Evolutionary conservation across 2,113 vertebrate species (phyloP).

Genomic region (Brachyistius frenatus): DNA sequence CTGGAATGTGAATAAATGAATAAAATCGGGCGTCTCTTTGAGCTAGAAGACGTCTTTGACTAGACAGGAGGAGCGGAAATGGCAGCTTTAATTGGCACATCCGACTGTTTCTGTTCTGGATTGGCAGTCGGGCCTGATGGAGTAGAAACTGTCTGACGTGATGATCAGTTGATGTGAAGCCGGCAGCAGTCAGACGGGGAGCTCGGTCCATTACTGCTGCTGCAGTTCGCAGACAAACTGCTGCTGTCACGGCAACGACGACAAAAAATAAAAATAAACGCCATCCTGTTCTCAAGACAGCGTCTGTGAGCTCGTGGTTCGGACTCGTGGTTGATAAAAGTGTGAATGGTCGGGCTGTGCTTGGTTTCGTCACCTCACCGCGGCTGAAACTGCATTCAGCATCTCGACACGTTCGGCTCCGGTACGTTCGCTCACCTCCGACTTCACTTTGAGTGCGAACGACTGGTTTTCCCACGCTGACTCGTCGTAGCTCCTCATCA

Average conservation of each 20-base stretch:
- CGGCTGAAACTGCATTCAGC: not conserved
- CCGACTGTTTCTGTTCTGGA: conserved; percentile 48
- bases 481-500: too few relatives aligned
- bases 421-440: too few relatives aligned
- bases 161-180: conserved; percentile 32
- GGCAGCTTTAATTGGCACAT: conserved; percentile 61
- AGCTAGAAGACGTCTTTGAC: conserved; percentile 46
- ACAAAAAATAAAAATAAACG: conserved; percentile 24
- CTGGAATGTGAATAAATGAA: conserved; percentile 61
- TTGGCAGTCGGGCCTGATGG: conserved; percentile 49
- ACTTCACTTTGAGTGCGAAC: too few relatives aligned
- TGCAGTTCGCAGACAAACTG: conserved; percentile 39
- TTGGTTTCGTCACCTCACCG: conserved; percentile 2
- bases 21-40: conserved; percentile 37
- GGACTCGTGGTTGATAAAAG: conserved; percentile 21
- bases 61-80: conserved; percentile 4
- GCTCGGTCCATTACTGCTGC: conserved; percentile 49
- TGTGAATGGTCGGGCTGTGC: conserved; percentile 9
- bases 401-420: not conserved
- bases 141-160: conserved; percentile 42
- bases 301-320: conserved; percentile 7
- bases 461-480: too few relatives aligned
- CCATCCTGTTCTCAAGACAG: conserved; percentile 15
- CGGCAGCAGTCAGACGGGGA: conserved; percentile 24
- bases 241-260: conserved; percentile 35